phyloP scores from a whole-genome alignment of 2,888 invertebrate species.

The Margaritifera margaritifera region DNA sequence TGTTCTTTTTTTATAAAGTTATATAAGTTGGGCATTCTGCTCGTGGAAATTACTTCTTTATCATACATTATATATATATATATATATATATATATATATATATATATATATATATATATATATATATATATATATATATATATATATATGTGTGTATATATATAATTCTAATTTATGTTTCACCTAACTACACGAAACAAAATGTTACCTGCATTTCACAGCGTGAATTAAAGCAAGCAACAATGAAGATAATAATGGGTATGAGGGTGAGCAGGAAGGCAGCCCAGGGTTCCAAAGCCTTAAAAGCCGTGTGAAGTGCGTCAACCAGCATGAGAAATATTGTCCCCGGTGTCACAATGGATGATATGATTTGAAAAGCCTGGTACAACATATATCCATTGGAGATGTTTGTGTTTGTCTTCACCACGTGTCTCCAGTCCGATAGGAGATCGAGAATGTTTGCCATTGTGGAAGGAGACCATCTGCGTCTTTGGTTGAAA shows the following conservation, averaged over 20 bases:
- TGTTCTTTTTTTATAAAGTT: too few species aligned
- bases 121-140: too few species aligned
- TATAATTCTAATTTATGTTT: too few species aligned
- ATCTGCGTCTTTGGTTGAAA: constrained; percentile 97
- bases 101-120: too few species aligned
- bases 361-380: constrained; percentile 77
- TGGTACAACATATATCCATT: constrained; percentile 64
- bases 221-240: constrained; percentile 50
- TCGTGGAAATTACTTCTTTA: too few species aligned
- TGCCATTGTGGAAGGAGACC: constrained; percentile 99
- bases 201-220: constrained; percentile 79
- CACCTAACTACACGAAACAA: too few species aligned
- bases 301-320: constrained; percentile 44
- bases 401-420: constrained; percentile 97
- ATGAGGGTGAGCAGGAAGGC: constrained; percentile 75
- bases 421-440: constrained; percentile 76
- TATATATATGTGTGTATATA: too few species aligned
- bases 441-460: constrained; percentile 92
- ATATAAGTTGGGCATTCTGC: too few species aligned
- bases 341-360: constrained; percentile 92
- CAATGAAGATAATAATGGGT: constrained; percentile 53
- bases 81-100: too few species aligned
- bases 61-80: too few species aligned
- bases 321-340: constrained; percentile 81
- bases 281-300: constrained; percentile 74